Percentiles rank a stretch among this genome's conserved stretches.
These are phyloP conservation scores for Zele albiditarsus DNA, from an alignment of 2,888 invertebrate genomes.

Conservation along the genomic window DNA sequence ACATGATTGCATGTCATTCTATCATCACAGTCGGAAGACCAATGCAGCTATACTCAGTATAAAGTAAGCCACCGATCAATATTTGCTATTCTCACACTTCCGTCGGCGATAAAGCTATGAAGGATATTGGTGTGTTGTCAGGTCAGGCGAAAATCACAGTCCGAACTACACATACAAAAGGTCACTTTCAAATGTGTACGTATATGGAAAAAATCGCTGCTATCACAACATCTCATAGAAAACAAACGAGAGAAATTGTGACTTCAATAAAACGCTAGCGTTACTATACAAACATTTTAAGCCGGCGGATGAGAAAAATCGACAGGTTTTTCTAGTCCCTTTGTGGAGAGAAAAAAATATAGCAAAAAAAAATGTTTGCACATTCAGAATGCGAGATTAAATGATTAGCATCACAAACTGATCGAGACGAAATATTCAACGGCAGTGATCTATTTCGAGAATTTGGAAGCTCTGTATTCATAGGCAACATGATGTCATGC, in stretches of 20 bases:
- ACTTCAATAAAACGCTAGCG: background rate
- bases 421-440: background rate
- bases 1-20: background rate
- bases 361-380: no score
- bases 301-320: background rate
- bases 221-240: background rate
- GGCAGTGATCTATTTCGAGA: background rate
- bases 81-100: conserved; percentile 34
- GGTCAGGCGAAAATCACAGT: conserved; percentile 12
- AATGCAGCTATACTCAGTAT: background rate
- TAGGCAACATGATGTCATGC: background rate
- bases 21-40: background rate
- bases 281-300: background rate
- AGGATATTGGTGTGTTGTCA: conserved; percentile 12
- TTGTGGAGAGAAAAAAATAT: no score
- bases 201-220: background rate
- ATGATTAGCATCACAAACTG: background rate
- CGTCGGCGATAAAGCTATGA: background rate
- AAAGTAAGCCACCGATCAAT: conserved; percentile 31
- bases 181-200: background rate
- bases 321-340: no score
- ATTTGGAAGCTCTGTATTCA: background rate
- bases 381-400: no score
- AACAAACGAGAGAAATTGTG: background rate
- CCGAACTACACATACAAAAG: background rate